Base-by-base conservation (phyloP, 2,113 vertebrate genomes). In the Pachypanchax playfairii region DNA sequence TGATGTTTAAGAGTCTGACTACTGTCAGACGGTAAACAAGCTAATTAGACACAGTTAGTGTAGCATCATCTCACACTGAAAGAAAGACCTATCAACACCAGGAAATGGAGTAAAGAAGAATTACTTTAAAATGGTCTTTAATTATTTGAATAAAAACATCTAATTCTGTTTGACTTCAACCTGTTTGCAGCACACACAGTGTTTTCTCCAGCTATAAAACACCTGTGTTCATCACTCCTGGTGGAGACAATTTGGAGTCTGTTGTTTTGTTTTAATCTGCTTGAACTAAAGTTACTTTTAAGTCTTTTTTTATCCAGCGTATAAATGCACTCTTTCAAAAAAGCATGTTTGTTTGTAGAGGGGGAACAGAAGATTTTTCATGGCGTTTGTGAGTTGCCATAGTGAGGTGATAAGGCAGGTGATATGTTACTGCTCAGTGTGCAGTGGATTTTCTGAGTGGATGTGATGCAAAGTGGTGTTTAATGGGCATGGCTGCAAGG, bases 401-500 rank as follows among this genome's bases (percentile, higher is more conserved):
- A 64, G 48, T 51, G 65, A 72, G 55, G 43, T 61, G 64, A 70
- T 58, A 39, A 65, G 62, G 52, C 51, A 70, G 59, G 36, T 22
- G 25, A 52, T 53, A 20, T 41, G 8, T 22, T 72, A 54, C 48
- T 26, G 2, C 33, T 56, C n/a, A n/a, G 51, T 39, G 39, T 26
- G 31, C 22, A 5, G 33, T 46, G 31, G 50, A 20, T 54, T 38
- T 28, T 58, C 38, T 62, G 55, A 46, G 47, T 47, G 55, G 28
- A 36, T 28, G 54, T 36, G 36, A 26, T 31, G 22, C 36, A 56
- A 65, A 71, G 51, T 41, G 49, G 47, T 62, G 66, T 79, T 87
- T 79, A 81, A 82, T 83, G 58, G 77, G 24, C 65, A 64, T 42
- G 53, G 49, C 60, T 74, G 53, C 57, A 56, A 70, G 61, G 60